A percentile compares a stretch with the other conserved stretches of the same genome.
These are phyloP conservation scores for Petrolisthes manimaculis DNA, from an alignment of 2,888 invertebrate genomes.

Conservation along the genomic window DNA sequence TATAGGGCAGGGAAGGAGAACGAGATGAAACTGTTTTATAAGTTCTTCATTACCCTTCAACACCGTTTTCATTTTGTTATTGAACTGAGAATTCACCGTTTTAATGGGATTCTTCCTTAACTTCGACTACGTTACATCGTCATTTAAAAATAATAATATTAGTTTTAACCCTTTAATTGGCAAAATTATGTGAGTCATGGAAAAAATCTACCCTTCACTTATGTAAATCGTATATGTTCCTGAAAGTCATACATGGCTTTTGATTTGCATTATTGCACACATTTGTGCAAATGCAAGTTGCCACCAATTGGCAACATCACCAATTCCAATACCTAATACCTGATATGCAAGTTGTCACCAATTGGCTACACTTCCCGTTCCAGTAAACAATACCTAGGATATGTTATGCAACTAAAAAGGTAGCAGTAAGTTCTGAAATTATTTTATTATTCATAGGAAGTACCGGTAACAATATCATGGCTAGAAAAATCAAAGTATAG, in stretches of 20 bases:
- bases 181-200: no score
- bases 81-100: no score
- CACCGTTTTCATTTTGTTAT: no score
- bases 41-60: no score
- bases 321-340: background rate
- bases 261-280: background rate
- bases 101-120: no score
- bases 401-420: constrained; percentile 16
- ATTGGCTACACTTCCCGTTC: background rate
- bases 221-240: background rate
- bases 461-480: no score
- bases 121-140: no score
- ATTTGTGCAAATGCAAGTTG: constrained; percentile 17
- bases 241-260: constrained; percentile 2
- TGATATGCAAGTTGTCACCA: background rate
- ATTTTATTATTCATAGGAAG: background rate
- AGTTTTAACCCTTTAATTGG: no score
- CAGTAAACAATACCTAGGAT: background rate
- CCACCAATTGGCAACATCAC: constrained; percentile 20
- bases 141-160: no score
- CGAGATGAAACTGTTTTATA: no score
- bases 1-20: no score
- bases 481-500: background rate
- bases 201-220: no score
- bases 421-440: constrained; percentile 7